Conservation (phyloP, 2,888 invertebrate genomes). For the Noctua comes region DNA sequence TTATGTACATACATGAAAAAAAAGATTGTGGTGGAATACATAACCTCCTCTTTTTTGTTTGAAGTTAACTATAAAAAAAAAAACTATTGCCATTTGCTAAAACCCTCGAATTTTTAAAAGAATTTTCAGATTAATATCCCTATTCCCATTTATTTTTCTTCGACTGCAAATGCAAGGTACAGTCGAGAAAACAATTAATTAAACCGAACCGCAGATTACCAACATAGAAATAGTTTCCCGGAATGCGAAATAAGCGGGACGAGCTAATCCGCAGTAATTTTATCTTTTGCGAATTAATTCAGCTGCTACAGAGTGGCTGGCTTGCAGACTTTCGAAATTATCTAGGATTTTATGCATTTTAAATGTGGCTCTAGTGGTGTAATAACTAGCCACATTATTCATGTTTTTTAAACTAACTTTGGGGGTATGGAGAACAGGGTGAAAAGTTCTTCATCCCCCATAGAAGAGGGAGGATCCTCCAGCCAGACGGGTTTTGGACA, state of each 20-base stretch:
- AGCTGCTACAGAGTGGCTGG: slow-evolving; percentile 19
- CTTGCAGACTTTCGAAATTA: slow-evolving; percentile 32
- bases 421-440: too few relatives aligned
- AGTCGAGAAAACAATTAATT: slow-evolving; percentile 21
- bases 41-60: too few relatives aligned
- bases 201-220: slow-evolving; percentile 1
- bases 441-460: too few relatives aligned
- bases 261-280: slow-evolving; percentile 40
- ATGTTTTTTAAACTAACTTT: background rate
- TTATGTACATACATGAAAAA: too few relatives aligned
- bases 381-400: background rate
- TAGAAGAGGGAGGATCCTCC: too few relatives aligned
- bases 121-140: background rate
- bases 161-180: background rate
- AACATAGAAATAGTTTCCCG: slow-evolving; percentile 17
- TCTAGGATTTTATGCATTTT: slow-evolving; percentile 29
- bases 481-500: too few relatives aligned
- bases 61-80: too few relatives aligned
- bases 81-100: fast-evolving
- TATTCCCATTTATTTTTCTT: background rate
- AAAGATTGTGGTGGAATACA: too few relatives aligned
- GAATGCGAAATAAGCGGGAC: slow-evolving; percentile 36
- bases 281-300: slow-evolving; percentile 41
- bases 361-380: slow-evolving; percentile 3
- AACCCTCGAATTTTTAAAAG: background rate